Conservation (phyloP, 2,113 vertebrate genomes). For the Emydura subglobosa region DNA sequence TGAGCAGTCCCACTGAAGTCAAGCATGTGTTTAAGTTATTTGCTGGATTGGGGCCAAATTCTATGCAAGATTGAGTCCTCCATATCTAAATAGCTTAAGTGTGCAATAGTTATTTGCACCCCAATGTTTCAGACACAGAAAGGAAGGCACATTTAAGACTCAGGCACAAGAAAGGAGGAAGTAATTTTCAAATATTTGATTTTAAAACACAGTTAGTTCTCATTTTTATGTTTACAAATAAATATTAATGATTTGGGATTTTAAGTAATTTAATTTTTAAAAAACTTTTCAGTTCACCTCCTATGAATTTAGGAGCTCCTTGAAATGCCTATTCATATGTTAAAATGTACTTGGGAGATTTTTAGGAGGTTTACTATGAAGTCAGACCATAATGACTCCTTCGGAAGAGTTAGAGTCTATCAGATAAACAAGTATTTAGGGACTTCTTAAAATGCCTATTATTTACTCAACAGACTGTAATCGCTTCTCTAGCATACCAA, state of each 20-base stretch:
- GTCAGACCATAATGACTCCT: background rate
- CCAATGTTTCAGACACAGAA: background rate
- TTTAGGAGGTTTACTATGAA: background rate
- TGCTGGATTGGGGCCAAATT: background rate
- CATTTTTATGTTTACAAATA: background rate
- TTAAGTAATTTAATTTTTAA: background rate
- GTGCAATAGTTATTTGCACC: background rate
- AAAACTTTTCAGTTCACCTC: background rate
- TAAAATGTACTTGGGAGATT: background rate
- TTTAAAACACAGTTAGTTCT: background rate
- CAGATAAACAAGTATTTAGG: background rate
- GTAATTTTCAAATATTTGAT: background rate
- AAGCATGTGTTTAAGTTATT: background rate
- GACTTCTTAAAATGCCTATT: background rate
- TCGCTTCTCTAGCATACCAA: background rate
- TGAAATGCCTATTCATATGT: background rate
- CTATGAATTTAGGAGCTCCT: background rate
- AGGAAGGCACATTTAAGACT: background rate
- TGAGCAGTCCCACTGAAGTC: background rate
- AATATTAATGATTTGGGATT: background rate
- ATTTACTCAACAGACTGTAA: background rate
- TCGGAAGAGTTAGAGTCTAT: background rate
- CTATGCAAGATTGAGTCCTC: background rate
- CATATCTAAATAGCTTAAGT: conserved; percentile 3
- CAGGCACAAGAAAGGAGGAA: background rate